Base-by-base conservation (phyloP, 2,888 invertebrate species). In the Cistogaster globosa region DNA sequence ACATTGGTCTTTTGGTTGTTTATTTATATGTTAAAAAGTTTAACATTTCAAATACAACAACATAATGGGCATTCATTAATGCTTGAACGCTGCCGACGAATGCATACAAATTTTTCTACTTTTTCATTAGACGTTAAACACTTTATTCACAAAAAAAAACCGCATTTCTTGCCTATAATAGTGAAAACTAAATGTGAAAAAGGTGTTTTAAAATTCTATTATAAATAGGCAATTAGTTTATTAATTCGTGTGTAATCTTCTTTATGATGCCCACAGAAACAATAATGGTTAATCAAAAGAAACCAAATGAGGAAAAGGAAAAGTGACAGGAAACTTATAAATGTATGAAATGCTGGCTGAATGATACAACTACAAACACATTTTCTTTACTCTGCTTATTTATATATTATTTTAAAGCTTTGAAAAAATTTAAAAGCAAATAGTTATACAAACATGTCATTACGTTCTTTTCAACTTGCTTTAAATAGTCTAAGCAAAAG, bases 181-280 rank as follows among this genome's bases (percentile, higher is more conserved):
- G 32, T 6, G 6, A 32, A 4, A 32, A 32, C 6, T 6, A 32
- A 32, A 32, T 32, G 6, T 32, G 3, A 32, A 45, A 45, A 12
- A 45, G 2, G n/a, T n/a, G 1, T 12, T 45, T 2, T 14, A 16
- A 45, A 5, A 45, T 22, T 7, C 1, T 32, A 14, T 18, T 18
- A 36, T 45, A 45, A 71, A 71, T 71, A 58, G 60, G 67, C 76
- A 77, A 83, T 83, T 83, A 83, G 76, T 76, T 77, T 77, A 77
- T 83, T 77, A 71, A 36, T 51, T 63, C 32, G 42, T 71, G 48
- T 68, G 38, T 45, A 45, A 42, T 53, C 62, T 55, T 55, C 32
- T 62, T 62, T 11, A 69, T 32, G 20, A 42, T n/a, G 63, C 22
- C 38, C 18, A 42, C 42, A 20, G 6, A 18, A 57, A 58, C 58